Evolutionary conservation across 2,888 invertebrate genomes (phyloP).

Genomic region (Unio pictorum): DNA sequence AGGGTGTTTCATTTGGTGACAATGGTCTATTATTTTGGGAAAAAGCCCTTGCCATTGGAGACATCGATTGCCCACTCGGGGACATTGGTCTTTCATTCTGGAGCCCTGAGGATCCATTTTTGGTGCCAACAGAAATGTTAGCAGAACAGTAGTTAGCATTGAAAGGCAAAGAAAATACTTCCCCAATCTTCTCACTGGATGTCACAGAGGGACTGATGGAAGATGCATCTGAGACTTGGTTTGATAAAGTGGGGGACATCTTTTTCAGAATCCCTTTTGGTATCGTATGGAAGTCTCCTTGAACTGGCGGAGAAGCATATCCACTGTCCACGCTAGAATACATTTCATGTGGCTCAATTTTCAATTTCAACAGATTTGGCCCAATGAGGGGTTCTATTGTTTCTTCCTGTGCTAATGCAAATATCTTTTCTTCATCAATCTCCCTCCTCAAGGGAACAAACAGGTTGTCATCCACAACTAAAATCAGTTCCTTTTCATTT

Average conservation of each 20-base stretch:
- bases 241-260: slow-evolving; percentile 7
- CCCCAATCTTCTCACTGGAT: too few species aligned
- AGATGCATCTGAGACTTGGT: too few species aligned
- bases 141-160: too few species aligned
- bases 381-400: slow-evolving; percentile 24
- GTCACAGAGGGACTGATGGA: too few species aligned
- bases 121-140: too few species aligned
- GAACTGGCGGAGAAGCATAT: slow-evolving; percentile 27
- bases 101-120: too few species aligned
- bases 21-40: neutral
- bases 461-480: slow-evolving; percentile 22
- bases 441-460: slow-evolving; percentile 22
- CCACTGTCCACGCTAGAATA: slow-evolving; percentile 33
- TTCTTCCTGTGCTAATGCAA: slow-evolving; percentile 22
- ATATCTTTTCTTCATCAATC: slow-evolving; percentile 18
- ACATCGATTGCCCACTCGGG: neutral
- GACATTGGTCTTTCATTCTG: slow-evolving; percentile 2
- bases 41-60: neutral
- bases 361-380: slow-evolving; percentile 14
- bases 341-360: slow-evolving; percentile 19
- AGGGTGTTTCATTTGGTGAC: slow-evolving; percentile 1
- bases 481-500: too few species aligned
- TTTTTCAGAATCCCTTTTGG: slow-evolving; percentile 37
- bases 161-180: too few species aligned
- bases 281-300: slow-evolving; percentile 12